Percentiles rank a stretch among this genome's conserved stretches.
Conservation (phyloP, 2,888 invertebrate genomes). For the Xanthorhoe designata region DNA sequence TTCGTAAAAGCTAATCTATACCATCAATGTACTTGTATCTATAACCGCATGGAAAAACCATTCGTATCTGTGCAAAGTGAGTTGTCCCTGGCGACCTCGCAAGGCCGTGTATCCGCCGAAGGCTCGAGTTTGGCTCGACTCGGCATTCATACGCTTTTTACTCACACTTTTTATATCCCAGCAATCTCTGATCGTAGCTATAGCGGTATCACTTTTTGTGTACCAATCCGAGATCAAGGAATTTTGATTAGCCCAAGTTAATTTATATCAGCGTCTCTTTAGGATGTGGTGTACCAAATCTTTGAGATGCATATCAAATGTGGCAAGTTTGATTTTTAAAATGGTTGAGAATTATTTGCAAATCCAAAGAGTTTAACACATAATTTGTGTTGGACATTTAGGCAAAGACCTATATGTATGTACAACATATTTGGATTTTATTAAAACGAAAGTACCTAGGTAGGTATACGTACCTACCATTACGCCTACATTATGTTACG, state of each 20-base stretch:
- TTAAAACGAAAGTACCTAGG: too few relatives aligned
- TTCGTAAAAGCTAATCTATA: too few relatives aligned
- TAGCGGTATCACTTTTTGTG: conserved; percentile 54
- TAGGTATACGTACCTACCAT: too few relatives aligned
- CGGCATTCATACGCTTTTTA: conserved; percentile 40
- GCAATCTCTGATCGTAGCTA: conserved; percentile 40
- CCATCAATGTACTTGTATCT: too few relatives aligned
- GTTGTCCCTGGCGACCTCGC: conserved; percentile 60
- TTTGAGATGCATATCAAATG: conserved; percentile 1
- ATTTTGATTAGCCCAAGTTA: conserved; percentile 26
- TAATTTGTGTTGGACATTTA: too few relatives aligned
- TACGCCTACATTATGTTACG: too few relatives aligned
- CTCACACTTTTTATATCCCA: conserved; percentile 47
- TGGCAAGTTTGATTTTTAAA: conserved; percentile 4
- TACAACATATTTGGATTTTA: too few relatives aligned
- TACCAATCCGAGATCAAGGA: conserved; percentile 27
- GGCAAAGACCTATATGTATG: too few relatives aligned
- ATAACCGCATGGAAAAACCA: not conserved
- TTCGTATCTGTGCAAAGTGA: conserved; percentile 56
- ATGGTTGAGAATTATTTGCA: conserved; percentile 12
- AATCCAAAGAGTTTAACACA: not conserved
- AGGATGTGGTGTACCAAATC: conserved; percentile 19
- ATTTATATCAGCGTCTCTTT: conserved; percentile 20
- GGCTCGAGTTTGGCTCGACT: conserved; percentile 27
- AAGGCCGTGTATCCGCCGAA: conserved; percentile 67